These are phyloP conservation scores for Minunthozetes semirufus DNA, from an alignment of 2,888 invertebrate genomes.

Conservation along the genomic window DNA sequence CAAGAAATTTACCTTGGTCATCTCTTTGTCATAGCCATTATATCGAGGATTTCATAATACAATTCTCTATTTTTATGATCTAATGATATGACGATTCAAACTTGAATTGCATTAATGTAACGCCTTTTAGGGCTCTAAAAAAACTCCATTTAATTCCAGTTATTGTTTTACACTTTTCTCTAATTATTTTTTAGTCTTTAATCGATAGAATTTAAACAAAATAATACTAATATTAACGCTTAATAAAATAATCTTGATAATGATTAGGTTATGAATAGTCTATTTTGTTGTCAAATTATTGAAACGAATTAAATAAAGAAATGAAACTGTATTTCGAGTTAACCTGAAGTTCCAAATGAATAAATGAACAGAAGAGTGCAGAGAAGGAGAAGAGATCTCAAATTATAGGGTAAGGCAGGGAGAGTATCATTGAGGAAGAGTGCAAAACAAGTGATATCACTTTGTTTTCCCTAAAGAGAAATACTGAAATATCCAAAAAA, in stretches of 20 bases:
- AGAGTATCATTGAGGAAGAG: constrained; percentile 11
- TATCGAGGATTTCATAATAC: background rate
- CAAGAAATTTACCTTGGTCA: no score
- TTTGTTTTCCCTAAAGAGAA: constrained; percentile 9
- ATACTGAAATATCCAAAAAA: background rate
- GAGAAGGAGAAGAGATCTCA: constrained; percentile 4
- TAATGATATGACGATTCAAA: constrained; percentile 14
- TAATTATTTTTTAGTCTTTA: background rate
- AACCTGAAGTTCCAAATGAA: background rate
- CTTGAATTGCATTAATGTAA: constrained; percentile 19
- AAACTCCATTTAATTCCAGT: background rate
- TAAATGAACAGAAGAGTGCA: background rate
- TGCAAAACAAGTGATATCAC: constrained; percentile 26
- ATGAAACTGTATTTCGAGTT: background rate
- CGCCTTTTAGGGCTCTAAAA: background rate
- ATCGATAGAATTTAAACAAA: no score
- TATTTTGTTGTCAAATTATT: background rate
- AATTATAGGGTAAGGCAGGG: constrained; percentile 8
- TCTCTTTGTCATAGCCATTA: background rate
- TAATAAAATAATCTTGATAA: background rate
- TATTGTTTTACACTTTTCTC: background rate
- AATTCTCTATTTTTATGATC: background rate
- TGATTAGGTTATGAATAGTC: background rate
- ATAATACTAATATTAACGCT: no score
- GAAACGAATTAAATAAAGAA: background rate